Evolutionary conservation across 2,888 invertebrate genomes (phyloP).

Genomic region (Oasisia sp.): DNA sequence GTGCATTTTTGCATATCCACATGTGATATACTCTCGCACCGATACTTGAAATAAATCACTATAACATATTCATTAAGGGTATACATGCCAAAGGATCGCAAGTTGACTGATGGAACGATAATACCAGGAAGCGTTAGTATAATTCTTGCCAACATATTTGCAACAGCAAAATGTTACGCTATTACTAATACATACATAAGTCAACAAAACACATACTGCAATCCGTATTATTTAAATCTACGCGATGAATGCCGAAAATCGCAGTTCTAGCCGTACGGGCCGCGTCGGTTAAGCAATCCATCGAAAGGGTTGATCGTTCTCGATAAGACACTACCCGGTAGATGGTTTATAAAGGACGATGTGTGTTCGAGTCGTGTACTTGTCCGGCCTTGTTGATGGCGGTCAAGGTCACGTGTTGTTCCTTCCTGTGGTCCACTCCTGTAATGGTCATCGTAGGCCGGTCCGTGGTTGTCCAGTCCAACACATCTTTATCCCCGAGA

Average conservation of each 20-base stretch:
- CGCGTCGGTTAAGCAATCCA: neutral
- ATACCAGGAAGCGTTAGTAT: too few relatives aligned
- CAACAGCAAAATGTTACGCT: too few relatives aligned
- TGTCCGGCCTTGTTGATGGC: conserved; percentile 24
- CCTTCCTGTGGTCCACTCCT: conserved; percentile 17
- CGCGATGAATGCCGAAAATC: neutral
- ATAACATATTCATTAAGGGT: too few relatives aligned
- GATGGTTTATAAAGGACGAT: neutral
- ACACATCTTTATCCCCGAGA: neutral
- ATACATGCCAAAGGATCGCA: too few relatives aligned
- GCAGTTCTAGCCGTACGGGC: neutral
- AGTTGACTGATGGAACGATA: too few relatives aligned
- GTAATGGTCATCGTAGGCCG: neutral
- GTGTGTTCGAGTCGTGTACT: conserved; percentile 6
- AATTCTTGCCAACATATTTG: too few relatives aligned
- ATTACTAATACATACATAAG: too few relatives aligned
- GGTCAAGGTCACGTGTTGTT: conserved; percentile 18
- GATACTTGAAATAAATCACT: too few relatives aligned
- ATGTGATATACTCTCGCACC: too few relatives aligned
- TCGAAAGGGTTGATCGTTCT: neutral
- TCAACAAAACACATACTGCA: too few relatives aligned
- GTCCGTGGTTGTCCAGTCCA: neutral
- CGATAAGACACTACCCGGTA: neutral
- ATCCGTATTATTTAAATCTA: neutral
- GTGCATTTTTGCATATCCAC: too few relatives aligned